Evolutionary conservation across 2,797 vertebrate genomes (phyloP).

Genomic region (Notamacropus eugenii): DNA sequence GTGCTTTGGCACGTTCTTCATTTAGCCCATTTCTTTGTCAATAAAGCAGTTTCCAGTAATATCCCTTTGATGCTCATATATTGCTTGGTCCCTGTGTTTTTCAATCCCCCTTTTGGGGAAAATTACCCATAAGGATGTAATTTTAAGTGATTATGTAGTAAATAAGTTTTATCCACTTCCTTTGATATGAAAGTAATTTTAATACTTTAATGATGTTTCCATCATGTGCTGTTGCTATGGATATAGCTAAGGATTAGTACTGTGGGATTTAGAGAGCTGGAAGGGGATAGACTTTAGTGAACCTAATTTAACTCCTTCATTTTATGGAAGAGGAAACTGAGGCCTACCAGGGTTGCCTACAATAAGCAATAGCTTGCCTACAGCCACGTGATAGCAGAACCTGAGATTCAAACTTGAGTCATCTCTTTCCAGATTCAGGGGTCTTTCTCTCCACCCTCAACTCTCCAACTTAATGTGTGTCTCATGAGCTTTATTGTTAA

Average conservation of each 20-base stretch:
- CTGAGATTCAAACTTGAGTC: neutral
- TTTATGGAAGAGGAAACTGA: neutral
- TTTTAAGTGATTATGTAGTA: neutral
- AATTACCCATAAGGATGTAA: neutral
- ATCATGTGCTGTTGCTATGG: neutral
- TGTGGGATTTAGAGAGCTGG: neutral
- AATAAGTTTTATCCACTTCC: neutral
- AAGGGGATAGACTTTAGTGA: neutral
- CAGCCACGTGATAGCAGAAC: neutral
- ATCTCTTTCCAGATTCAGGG: neutral
- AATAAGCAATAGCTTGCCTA: neutral
- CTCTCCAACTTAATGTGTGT: neutral
- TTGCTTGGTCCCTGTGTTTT: rapidly evolving
- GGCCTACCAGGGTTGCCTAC: neutral
- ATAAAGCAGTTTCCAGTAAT: neutral
- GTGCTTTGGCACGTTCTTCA: neutral
- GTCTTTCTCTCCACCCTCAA: neutral
- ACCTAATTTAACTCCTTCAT: neutral
- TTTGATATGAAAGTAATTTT: constrained; percentile 22
- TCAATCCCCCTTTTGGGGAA: neutral
- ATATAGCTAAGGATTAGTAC: neutral
- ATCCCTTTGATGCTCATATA: neutral
- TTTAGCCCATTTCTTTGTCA: neutral
- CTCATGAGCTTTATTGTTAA: neutral
- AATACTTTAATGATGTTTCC: neutral